These are phyloP conservation scores for Thecophora atra DNA, from an alignment of 2,888 invertebrate species.

Conservation along the genomic window DNA sequence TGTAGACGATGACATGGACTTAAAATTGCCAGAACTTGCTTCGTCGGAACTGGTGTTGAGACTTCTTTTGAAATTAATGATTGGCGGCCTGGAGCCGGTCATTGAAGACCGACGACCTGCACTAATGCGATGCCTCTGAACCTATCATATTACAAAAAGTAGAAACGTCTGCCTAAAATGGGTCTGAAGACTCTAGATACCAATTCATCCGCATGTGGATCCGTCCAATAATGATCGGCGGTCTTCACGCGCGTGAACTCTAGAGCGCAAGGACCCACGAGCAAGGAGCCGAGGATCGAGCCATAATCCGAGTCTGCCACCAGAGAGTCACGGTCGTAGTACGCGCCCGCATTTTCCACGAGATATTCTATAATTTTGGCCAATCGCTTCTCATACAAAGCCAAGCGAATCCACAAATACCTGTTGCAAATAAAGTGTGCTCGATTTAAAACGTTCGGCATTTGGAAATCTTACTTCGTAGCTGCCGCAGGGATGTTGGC, in stretches of 20 bases:
- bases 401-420: conserved; percentile 92
- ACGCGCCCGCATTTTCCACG: conserved; percentile 82
- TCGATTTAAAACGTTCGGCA: background rate
- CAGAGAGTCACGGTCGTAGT: conserved; percentile 89
- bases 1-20: conserved; percentile 60
- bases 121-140: conserved; percentile 76
- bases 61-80: conserved; percentile 77
- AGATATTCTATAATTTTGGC: conserved; percentile 89
- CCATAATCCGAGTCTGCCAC: conserved; percentile 92
- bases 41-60: conserved; percentile 83
- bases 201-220: conserved; percentile 94
- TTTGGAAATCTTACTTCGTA: conserved; percentile 65
- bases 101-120: conserved; percentile 81
- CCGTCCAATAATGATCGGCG: conserved; percentile 89
- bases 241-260: conserved; percentile 91
- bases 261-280: conserved; percentile 93
- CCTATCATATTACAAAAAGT: conserved; percentile 59
- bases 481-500: conserved; percentile 53
- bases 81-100: conserved; percentile 74
- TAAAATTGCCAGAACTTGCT: conserved; percentile 65
- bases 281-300: conserved; percentile 86
- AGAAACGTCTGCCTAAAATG: background rate
- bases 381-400: conserved; percentile 88
- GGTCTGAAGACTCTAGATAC: conserved; percentile 61
- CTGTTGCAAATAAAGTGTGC: conserved; percentile 64